Evolutionary conservation across 2,797 vertebrate species (phyloP), one percentile per base, ranked within the genome.

Genomic region (Gila robusta): DNA sequence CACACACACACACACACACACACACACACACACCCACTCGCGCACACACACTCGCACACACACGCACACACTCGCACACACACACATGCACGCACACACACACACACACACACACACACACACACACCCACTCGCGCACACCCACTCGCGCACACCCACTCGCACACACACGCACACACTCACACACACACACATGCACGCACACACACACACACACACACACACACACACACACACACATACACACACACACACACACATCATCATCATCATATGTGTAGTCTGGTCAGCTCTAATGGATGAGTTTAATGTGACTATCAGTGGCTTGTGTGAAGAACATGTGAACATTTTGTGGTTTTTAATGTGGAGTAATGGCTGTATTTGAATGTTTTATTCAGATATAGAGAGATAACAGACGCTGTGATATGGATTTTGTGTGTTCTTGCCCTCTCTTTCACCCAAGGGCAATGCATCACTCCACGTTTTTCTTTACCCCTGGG

Each of bases 371-470:
- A 96, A 96, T 96, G 95, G 96, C 94, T 94, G 93, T 93, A 95
- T 96, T 96, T 96, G 95, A 96, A 96, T 96, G 96, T 96, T 96
- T 96, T 95, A 96, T 96, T 94, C 95, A 94, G 94, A 95, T 95
- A 96, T 95, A 93, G 93, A 92, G 94, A 94, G 95, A 93, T 94
- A 94, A 93, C 94, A 94, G 94, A 95, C 93, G 90, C 94, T 92
- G 92, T 89, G 93, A 96, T 96, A 96, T 96, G 94, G 95, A 96
- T 95, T 95, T 95, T 95, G 93, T 93, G 94, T 92, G 92, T 92
- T 91, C 94, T 93, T 93, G 93, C 92, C 91, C 90, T 93, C 93
- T 90, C 73, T 64, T 74, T 87, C 11, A 94, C 94, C 94, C 93
- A 94, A 93, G 94, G 95, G 94, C 94, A 95, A 95, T 95, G 93